Evolutionary conservation across 1,140 invertebrate genomes (phyloP), one percentile per base, ranked within the genome.

Genomic region (Calycopis cecrops): DNA sequence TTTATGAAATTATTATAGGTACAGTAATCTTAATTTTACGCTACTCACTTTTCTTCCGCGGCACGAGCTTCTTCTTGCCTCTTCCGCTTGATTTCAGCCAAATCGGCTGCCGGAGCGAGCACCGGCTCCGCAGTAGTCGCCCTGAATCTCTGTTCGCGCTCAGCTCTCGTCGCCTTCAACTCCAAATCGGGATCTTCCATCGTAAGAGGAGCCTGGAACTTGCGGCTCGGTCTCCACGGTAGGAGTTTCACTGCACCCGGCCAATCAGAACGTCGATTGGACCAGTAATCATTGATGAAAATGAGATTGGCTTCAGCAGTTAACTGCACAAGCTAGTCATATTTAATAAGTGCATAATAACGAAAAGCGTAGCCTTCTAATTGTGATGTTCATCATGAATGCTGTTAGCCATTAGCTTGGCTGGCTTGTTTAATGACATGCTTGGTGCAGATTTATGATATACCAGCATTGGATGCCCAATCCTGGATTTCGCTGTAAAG

Each of bases 201-300:
- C 49, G 77, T 76, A 70, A 82, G 79, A 35, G 88, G 88, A 48
- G 88, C 80, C 76, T 90, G 89, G 83, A 92, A 92, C 73, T 90
- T 91, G 64, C 91, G 87, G 63, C 90, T 89, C 69, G 91, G 90
- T 63, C 91, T 90, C 67, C 88, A 87, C 48, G 91, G 90, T 48
- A 91, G 88, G 79, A 92, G 85, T 70, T 91, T 88, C 57, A 86
- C 89, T 91, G 80, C 71, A 75, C 70, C 73, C 60, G 73, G 38
- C 52, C 33, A 53, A 16, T 44, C 72, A 81, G 65, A 65, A 51
- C 59, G 55, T 64, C 56, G 59, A 59, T 62, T 55, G 62, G 65
- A 60, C 49, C 50, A 65, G 66, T 69, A 63, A 69, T 69, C 67
- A 73, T 70, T 65, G 59, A 50, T 63, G 70, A 73, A 28, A 76